Percentiles rank a stretch among this genome's conserved stretches.
Evolutionary conservation across 2,797 vertebrate species (phyloP).

Genomic region (Megaceryle alcyon): DNA sequence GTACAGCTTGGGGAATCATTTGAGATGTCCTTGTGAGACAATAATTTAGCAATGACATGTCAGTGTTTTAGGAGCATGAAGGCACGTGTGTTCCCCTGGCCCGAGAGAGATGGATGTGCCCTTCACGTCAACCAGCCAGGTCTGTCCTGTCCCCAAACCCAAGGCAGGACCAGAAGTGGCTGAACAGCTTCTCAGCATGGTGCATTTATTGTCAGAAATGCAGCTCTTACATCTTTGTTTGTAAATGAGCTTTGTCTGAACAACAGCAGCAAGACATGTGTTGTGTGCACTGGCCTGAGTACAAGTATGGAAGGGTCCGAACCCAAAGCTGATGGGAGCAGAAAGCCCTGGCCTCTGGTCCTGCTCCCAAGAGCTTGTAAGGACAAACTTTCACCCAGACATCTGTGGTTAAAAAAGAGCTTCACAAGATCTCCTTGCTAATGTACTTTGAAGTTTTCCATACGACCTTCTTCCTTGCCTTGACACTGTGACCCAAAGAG

Average conservation of each 20-base stretch:
- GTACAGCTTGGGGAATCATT: neutral
- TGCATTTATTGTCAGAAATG: neutral
- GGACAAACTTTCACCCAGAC: neutral
- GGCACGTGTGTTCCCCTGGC: neutral
- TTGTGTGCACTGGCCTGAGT: too few species aligned
- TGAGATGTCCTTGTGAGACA: neutral
- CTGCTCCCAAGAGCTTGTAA: neutral
- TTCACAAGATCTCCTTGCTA: neutral
- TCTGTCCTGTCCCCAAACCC: neutral
- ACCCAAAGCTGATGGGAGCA: neutral
- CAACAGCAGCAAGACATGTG: rapidly evolving
- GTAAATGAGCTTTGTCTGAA: neutral
- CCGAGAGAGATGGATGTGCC: neutral
- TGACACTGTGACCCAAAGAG: neutral
- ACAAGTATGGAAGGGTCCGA: neutral
- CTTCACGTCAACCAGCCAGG: neutral
- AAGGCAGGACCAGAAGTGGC: neutral
- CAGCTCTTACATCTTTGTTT: neutral
- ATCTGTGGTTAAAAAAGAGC: neutral
- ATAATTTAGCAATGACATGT: rapidly evolving
- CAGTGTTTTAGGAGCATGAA: neutral
- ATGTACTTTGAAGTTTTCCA: neutral
- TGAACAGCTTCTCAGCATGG: neutral
- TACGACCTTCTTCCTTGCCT: neutral
- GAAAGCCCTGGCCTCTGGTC: neutral